Evolutionary conservation across 1,140 invertebrate genomes (phyloP).

Genomic region (Rhagoletis zephyria): DNA sequence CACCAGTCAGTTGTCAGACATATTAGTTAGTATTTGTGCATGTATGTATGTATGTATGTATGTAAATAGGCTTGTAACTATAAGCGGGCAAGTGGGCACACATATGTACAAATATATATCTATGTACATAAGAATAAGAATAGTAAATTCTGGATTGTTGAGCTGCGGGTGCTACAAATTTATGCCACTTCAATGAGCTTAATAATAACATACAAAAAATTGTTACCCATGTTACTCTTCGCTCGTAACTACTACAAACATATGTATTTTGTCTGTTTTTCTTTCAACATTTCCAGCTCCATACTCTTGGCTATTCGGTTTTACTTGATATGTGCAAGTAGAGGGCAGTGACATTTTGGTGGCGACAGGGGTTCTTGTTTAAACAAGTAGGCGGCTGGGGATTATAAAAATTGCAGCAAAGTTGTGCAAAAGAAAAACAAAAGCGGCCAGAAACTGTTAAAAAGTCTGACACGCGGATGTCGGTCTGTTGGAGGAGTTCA

Average conservation of each 20-base stretch:
- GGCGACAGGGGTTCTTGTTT: not conserved
- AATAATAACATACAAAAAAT: constrained; percentile 30
- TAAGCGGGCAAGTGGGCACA: not conserved
- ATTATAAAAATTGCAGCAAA: not conserved
- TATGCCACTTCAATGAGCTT: constrained; percentile 49
- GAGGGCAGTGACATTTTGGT: constrained; percentile 32
- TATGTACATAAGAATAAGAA: not conserved
- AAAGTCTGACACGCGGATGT: constrained; percentile 2
- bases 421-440: constrained; percentile 24
- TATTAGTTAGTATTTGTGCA: not conserved
- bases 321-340: not conserved
- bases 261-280: constrained; percentile 4
- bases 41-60: not conserved
- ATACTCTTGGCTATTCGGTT: not conserved
- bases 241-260: too few species aligned
- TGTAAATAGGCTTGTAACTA: not conserved
- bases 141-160: constrained; percentile 16
- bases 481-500: not conserved
- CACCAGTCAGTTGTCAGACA: constrained; percentile 34
- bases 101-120: not conserved
- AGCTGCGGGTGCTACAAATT: constrained; percentile 44
- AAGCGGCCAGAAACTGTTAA: not conserved
- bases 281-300: not conserved
- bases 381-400: not conserved
- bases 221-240: not conserved